These are phyloP conservation scores for Synodontis membranacea DNA, from an alignment of 2,113 vertebrate genomes.

Conservation along the genomic window DNA sequence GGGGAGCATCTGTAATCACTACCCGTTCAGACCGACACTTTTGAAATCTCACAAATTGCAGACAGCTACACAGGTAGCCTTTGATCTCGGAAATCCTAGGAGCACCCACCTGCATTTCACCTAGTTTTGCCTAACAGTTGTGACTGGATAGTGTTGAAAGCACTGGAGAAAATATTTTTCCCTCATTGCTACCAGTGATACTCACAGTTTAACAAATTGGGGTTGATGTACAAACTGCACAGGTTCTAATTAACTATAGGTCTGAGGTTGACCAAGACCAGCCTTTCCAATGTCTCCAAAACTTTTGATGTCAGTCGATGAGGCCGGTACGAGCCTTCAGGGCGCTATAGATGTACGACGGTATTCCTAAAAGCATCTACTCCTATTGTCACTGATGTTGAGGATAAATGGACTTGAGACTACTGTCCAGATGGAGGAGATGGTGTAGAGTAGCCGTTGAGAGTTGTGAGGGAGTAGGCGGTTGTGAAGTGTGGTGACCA, in stretches of 20 bases:
- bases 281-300: not conserved
- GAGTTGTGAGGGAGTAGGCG: not conserved
- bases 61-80: not conserved
- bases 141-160: not conserved
- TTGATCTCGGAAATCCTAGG: not conserved
- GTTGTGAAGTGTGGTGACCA: not conserved
- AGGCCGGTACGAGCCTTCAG: not conserved
- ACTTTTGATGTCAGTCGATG: too few relatives aligned
- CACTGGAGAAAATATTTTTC: not conserved
- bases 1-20: not conserved
- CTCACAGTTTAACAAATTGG: not conserved
- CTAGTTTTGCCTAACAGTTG: not conserved
- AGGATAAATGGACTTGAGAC: not conserved
- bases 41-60: not conserved
- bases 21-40: not conserved
- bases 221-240: not conserved
- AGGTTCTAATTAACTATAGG: not conserved
- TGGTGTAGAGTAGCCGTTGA: not conserved
- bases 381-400: not conserved
- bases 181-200: not conserved
- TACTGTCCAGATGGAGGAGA: not conserved
- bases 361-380: not conserved
- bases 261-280: not conserved
- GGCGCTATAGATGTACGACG: not conserved
- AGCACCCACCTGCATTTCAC: slow-evolving; percentile 8